phyloP scores from a whole-genome alignment of 2,888 invertebrate genomes.

The Anthrax anthrax region DNA sequence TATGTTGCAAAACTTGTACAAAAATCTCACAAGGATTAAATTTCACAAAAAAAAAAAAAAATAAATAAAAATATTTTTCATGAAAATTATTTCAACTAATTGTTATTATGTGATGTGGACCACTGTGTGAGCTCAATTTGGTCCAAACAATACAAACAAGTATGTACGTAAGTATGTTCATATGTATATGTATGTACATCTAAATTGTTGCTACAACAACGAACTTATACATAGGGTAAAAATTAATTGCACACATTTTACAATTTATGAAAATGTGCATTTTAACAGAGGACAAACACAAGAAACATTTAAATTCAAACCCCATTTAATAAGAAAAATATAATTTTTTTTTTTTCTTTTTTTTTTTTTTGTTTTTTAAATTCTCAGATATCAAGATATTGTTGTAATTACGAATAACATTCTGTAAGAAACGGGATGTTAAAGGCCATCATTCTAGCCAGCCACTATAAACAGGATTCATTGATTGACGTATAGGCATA shows the following conservation, averaged over 20 bases:
- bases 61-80: background rate
- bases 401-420: too few species aligned
- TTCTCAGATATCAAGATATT: background rate
- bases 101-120: background rate
- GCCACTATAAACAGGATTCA: background rate
- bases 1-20: too few species aligned
- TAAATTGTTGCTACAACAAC: too few species aligned
- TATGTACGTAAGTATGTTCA: too few species aligned
- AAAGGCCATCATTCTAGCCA: background rate
- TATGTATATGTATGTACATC: too few species aligned
- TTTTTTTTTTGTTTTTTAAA: too few species aligned
- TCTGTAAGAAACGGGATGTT: background rate
- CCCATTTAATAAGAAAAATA: background rate
- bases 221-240: too few species aligned
- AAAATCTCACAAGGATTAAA: background rate
- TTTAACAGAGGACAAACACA: too few species aligned
- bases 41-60: background rate
- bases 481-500: background rate
- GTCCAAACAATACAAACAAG: background rate
- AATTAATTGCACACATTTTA: background rate
- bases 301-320: too few species aligned
- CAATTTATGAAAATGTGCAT: background rate
- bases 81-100: too few species aligned
- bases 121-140: background rate
- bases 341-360: background rate